Conservation (phyloP, 2,797 vertebrate genomes). For the Sparidentex hasta region DNA sequence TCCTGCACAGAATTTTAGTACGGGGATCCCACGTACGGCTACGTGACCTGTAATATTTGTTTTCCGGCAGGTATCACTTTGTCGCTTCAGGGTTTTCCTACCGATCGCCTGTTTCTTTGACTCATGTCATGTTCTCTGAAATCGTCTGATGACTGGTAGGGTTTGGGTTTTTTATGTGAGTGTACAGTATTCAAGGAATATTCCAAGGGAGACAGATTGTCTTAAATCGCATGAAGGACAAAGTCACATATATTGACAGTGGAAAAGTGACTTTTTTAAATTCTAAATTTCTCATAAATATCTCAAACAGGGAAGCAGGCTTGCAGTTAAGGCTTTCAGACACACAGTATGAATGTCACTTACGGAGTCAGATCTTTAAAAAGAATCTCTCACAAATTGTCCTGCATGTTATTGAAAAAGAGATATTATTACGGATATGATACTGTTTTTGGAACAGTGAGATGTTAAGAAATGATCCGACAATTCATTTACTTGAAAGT, state of each 20-base stretch:
- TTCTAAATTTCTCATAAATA: slow-evolving; percentile 7
- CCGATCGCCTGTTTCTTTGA: slow-evolving; percentile 6
- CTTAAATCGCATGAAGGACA: slow-evolving; percentile 16
- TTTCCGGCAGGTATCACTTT: not conserved
- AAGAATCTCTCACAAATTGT: not conserved
- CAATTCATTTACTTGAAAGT: not conserved
- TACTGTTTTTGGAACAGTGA: not conserved
- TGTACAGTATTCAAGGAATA: slow-evolving; percentile 5
- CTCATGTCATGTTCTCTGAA: slow-evolving; percentile 49
- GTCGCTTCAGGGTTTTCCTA: slow-evolving; percentile 42
- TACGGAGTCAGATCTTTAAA: not conserved
- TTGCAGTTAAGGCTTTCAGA: not conserved
- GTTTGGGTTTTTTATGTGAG: not conserved
- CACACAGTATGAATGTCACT: not conserved
- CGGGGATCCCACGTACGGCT: slow-evolving; percentile 40
- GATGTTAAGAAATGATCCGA: not conserved
- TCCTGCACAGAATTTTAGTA: slow-evolving; percentile 59
- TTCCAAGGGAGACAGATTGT: not conserved
- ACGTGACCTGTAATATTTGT: slow-evolving; percentile 1
- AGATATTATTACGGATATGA: not conserved
- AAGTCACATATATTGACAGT: not conserved
- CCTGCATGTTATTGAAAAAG: not conserved
- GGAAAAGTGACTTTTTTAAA: slow-evolving; percentile 10
- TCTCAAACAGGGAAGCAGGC: not conserved
- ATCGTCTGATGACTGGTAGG: slow-evolving; percentile 4